A percentile compares a stretch with the other conserved stretches of the same genome.
Conservation (phyloP, 2,888 invertebrate species). For the Caenorhabditis sp. region DNA sequence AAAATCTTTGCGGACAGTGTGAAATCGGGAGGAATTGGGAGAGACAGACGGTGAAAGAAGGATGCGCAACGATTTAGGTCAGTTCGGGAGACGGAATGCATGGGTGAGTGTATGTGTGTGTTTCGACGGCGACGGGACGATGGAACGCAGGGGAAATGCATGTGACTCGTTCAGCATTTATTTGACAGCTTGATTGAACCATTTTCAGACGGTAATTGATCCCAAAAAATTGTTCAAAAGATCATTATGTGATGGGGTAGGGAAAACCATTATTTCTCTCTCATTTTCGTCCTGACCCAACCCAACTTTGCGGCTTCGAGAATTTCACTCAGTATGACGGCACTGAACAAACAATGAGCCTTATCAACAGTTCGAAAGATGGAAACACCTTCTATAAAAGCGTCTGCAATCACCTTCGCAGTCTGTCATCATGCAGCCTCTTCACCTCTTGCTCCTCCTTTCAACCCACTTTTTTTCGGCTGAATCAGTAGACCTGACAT, state of each 20-base stretch:
- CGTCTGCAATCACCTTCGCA: slow-evolving; percentile 6
- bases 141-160: neutral
- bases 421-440: slow-evolving; percentile 20
- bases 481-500: slow-evolving; percentile 29
- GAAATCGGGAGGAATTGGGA: slow-evolving; percentile 5
- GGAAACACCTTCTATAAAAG: slow-evolving; percentile 23
- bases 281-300: no score
- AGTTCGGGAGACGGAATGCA: slow-evolving; percentile 18
- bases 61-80: slow-evolving; percentile 57
- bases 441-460: slow-evolving; percentile 18
- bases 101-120: no score
- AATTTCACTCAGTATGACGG: neutral
- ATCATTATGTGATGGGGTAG: no score
- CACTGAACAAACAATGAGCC: neutral
- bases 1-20: neutral
- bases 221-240: no score
- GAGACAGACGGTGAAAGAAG: slow-evolving; percentile 31
- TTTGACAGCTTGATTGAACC: no score
- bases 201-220: no score
- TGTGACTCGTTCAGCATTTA: no score
- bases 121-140: neutral
- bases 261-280: no score
- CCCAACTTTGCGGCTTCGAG: no score
- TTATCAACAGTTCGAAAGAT: neutral
- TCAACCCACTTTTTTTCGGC: no score